Conservation (phyloP, 2,113 vertebrate species). For the Gymnobelideus leadbeateri region DNA sequence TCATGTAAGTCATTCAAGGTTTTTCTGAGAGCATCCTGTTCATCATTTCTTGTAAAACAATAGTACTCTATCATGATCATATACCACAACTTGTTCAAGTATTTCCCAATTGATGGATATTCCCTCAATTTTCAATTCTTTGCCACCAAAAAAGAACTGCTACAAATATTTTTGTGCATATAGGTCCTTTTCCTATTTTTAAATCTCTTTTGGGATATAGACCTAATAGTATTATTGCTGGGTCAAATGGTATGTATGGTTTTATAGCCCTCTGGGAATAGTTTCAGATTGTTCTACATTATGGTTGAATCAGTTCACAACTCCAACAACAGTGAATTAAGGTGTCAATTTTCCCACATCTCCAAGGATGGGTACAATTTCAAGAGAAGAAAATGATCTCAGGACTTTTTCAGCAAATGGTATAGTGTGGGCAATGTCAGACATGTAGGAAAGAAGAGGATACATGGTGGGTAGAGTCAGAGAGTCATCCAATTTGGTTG, state of each 20-base stretch:
- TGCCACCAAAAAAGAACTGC: no score
- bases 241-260: no score
- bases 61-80: no score
- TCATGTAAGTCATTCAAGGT: background rate
- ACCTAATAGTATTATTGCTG: no score
- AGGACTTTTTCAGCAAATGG: background rate
- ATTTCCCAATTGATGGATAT: no score
- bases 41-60: no score
- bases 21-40: background rate
- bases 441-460: background rate
- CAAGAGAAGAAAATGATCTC: background rate
- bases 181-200: no score
- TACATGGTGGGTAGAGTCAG: background rate
- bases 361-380: background rate
- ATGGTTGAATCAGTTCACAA: background rate
- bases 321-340: background rate
- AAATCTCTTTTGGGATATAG: no score
- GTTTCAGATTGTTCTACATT: background rate
- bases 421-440: background rate
- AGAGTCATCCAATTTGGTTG: background rate
- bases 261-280: background rate
- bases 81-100: no score
- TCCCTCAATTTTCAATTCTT: no score
- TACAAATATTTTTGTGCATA: no score
- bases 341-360: background rate